A percentile compares a stretch with the other conserved stretches of the same genome.
Conservation (phyloP, 2,113 vertebrate genomes). For the Aplodontia rufa region DNA sequence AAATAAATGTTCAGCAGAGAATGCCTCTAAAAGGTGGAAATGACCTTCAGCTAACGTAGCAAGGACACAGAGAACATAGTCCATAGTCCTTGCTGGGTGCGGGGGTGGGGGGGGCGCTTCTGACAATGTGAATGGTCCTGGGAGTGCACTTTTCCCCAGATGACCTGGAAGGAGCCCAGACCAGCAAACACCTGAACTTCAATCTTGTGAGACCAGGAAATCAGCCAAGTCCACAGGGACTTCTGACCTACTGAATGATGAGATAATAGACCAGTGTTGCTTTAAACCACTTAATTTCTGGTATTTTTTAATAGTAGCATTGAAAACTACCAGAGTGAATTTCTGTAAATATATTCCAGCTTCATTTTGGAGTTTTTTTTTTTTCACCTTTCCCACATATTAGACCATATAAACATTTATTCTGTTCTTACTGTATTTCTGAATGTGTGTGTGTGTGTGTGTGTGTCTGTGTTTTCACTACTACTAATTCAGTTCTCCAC, state of each 20-base stretch:
- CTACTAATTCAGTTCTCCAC: neutral
- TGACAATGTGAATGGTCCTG: neutral
- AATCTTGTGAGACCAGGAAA: neutral
- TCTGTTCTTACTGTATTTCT: neutral
- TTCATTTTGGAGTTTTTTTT: neutral
- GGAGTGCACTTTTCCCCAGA: no score
- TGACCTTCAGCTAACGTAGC: neutral
- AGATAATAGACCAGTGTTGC: neutral
- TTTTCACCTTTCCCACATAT: neutral
- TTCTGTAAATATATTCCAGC: neutral
- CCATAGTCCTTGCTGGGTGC: no score
- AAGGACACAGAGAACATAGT: neutral
- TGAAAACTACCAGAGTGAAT: neutral
- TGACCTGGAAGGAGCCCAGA: neutral
- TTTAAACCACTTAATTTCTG: neutral
- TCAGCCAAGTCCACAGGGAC: neutral
- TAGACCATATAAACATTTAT: neutral
- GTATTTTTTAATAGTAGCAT: neutral
- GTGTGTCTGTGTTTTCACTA: neutral
- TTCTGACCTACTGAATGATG: neutral
- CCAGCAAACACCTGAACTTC: neutral
- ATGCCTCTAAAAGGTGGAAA: neutral
- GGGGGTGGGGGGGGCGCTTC: neutral
- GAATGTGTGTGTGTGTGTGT: neutral
- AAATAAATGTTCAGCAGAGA: neutral